Percentiles rank a stretch among this genome's conserved stretches.
Evolutionary conservation across 1,140 invertebrate genomes (phyloP).

Genomic region (Drosophila kohkoa): DNA sequence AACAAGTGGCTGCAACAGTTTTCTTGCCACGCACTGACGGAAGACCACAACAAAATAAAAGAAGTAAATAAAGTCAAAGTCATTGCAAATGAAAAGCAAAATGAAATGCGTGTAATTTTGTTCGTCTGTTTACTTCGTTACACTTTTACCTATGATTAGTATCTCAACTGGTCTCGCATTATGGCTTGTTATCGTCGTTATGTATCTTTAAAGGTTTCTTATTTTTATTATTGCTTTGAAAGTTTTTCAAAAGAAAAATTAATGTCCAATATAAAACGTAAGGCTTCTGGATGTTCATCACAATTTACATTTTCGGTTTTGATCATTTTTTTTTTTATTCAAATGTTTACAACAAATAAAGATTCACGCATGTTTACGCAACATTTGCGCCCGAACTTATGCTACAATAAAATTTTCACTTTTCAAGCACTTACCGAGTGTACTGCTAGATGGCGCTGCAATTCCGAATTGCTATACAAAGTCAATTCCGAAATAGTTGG

Average conservation of each 20-base stretch:
- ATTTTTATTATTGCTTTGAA: conserved; percentile 16
- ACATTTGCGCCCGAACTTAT: conserved; percentile 9
- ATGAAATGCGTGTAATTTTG: conserved; percentile 66
- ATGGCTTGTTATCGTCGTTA: conserved; percentile 44
- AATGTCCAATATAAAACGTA: not conserved
- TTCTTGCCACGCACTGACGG: conserved; percentile 53
- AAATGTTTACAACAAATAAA: not conserved
- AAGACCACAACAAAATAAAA: conserved; percentile 36
- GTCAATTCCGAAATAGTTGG: conserved; percentile 77
- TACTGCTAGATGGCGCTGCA: conserved; percentile 76
- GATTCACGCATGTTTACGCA: conserved; percentile 24
- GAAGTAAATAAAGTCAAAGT: conserved; percentile 53
- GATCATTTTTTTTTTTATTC: not conserved
- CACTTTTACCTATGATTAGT: conserved; percentile 56
- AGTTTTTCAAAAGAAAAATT: conserved; percentile 17
- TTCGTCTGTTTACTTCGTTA: conserved; percentile 49
- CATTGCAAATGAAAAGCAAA: conserved; percentile 55
- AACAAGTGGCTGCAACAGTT: conserved; percentile 14
- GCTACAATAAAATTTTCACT: not conserved
- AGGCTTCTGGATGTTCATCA: not conserved
- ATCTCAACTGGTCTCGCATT: conserved; percentile 22
- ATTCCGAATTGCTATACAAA: conserved; percentile 65
- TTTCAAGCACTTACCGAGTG: conserved; percentile 75
- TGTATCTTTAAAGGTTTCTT: conserved; percentile 24
- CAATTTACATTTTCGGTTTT: not conserved